Evolutionary conservation across 2,797 vertebrate genomes (phyloP), one percentile per base, ranked within the genome.

Genomic region (Tokudaia muenninki): DNA sequence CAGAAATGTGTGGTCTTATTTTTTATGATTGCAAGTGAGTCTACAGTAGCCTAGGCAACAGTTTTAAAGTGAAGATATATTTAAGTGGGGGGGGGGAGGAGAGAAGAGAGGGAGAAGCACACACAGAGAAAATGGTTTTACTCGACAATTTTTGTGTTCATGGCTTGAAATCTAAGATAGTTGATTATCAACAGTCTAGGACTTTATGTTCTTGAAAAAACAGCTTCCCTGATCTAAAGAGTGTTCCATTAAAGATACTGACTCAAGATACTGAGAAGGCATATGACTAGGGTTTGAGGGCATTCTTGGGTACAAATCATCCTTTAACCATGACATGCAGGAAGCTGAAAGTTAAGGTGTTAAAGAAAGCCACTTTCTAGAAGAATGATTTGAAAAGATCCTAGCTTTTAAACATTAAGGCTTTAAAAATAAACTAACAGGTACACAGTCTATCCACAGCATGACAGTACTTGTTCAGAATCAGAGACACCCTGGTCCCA

Each of bases 151-250:
- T 70, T 87, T 88, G 21, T 92, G 31, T 29, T 37, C 87, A 17
- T 10, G 63, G 6, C 19, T 74, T 95, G 50, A 90, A 92, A 87
- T 83, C 44, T 92, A 91, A 95, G n/a, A 12, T 47, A 70, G 34
- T 6, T 6, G 17, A 93, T 50, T 5, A 74, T 12, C 2, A 86
- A 4, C 86, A 59, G 55, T 82, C 21, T 16, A 70, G 63, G 93
- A 6, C 21, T 50, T 83, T 75, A 67, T 2, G 10, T 17, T 21
- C 2, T n/a, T 87, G 44, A 74, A 94, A 94, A 90, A 14, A 63
- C 74, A 41, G 14, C 34, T 6, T 4, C 13, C 9, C 0, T 13
- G 41, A 37, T 50, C 4, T 91, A 91, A 47, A 92, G 24, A 81
- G 50, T 87, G 7, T n/a, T n/a, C 59, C 37, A 87, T 26, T 26